These are phyloP conservation scores for Melierax canorus DNA, from an alignment of 2,113 vertebrate genomes.

Conservation along the genomic window DNA sequence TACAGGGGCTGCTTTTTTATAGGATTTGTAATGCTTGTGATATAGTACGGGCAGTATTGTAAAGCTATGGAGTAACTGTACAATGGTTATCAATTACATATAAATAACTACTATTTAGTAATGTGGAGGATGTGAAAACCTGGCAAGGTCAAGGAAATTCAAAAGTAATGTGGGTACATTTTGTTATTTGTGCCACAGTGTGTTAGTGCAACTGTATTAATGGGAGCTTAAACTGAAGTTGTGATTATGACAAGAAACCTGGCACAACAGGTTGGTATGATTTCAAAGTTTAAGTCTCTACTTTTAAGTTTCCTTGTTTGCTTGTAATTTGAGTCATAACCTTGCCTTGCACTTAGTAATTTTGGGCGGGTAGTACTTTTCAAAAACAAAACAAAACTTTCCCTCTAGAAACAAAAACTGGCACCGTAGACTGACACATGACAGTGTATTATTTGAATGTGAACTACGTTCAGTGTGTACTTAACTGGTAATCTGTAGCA, in stretches of 20 bases:
- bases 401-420: not conserved
- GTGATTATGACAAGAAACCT: not conserved
- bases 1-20: constrained; percentile 47
- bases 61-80: constrained; percentile 60
- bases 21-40: constrained; percentile 55
- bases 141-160: constrained; percentile 34
- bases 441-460: not conserved
- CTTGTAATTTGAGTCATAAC: not conserved
- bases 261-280: not conserved
- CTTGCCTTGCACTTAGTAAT: not conserved
- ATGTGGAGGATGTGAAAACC: constrained; percentile 31
- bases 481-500: not conserved
- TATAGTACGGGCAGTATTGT: constrained; percentile 57
- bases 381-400: not conserved
- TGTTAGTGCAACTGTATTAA: constrained; percentile 51
- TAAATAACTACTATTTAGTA: constrained; percentile 41
- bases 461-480: not conserved
- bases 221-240: constrained; percentile 3
- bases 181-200: constrained; percentile 48
- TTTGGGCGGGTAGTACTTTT: not conserved
- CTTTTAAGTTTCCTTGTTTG: constrained; percentile 51
- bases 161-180: not conserved
- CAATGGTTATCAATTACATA: constrained; percentile 43
- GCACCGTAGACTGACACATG: not conserved
- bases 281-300: not conserved